phyloP scores from a whole-genome alignment of 2,888 invertebrate species.

The Phortica okadai region DNA sequence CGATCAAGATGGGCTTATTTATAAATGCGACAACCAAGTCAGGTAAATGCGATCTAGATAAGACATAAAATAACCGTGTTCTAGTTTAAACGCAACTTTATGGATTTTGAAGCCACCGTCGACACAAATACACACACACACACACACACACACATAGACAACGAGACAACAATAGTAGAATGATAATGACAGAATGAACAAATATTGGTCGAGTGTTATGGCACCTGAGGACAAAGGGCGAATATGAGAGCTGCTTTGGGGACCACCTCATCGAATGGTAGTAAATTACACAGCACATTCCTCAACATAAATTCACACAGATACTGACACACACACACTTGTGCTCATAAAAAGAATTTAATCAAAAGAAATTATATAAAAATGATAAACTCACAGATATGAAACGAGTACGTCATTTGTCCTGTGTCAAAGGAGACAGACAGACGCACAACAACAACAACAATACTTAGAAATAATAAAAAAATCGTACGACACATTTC shows the following conservation, averaged over 20 bases:
- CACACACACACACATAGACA: conserved; percentile 32
- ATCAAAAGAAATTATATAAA: conserved; percentile 36
- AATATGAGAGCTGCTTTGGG: background rate
- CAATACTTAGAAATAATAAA: background rate
- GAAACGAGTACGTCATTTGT: conserved; percentile 13
- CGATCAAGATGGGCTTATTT: conserved; percentile 27
- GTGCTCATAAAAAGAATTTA: conserved; percentile 28
- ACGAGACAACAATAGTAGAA: conserved; percentile 59
- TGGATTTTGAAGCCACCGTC: conserved; percentile 4
- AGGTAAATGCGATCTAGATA: conserved; percentile 29
- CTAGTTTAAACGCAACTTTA: conserved; percentile 13
- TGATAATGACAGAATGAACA: conserved; percentile 54
- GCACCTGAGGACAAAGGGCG: background rate
- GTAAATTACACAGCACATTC: conserved; percentile 64
- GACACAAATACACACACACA: conserved; percentile 30
- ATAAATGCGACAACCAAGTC: conserved; percentile 18
- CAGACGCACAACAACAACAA: conserved; percentile 10
- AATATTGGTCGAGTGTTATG: conserved; percentile 15
- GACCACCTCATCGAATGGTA: conserved; percentile 52
- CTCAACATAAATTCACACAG: conserved; percentile 25
- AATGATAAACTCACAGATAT: background rate
- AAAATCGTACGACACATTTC: background rate
- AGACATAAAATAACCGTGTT: background rate
- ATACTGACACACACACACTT: background rate
- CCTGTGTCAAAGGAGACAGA: conserved; percentile 30